Base-by-base conservation (phyloP, 2,797 vertebrate species). In the Threskiornis aethiopicus region DNA sequence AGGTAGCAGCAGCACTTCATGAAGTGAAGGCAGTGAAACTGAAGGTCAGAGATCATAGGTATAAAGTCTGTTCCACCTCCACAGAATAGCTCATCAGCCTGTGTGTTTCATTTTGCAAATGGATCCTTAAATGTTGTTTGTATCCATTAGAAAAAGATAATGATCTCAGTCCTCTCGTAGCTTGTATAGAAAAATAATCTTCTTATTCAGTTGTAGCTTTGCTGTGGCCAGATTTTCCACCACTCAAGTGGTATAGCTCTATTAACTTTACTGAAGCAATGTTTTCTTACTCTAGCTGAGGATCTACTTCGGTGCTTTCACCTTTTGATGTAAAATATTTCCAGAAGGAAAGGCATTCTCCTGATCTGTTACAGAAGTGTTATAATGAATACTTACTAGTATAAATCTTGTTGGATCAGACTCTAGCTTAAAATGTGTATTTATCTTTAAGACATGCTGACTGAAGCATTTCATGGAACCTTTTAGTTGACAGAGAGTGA, bases 391-490 rank as follows among this genome's bases (percentile, higher is more conserved):
- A 31, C 58, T 69, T 54, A 9, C 28, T 61, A 54, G n/a, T 44
- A 18, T 29, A 39, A 89, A 64, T 52, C 69, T 84, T 88, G 66
- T 17, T 44, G 52, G 81, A 54, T 87, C 59, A 72, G 84, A 57
- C 73, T 81, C 22, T 18, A 29, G 54, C 41, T 70, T 37, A 42
- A 66, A 77, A 22, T 31, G 52, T 54, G 67, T 84, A 33, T 82
- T 95, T 95, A 13, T 73, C 78, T 59, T 80, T 78, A 78, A 35
- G 84, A 61, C 69, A 22, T 69, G 91, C 89, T 97, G 87, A 90
- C 70, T 57, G 84, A 82, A 84, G 87, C 61, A 35, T 81, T 95
- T 89, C 46, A 46, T 49, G 75, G 81, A 79, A 57, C 24, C 57
- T 87, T 84, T 79, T 46, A 5, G 62, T 58, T 89, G 62, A 75